Percentiles rank a stretch among this genome's conserved stretches.
These are phyloP conservation scores for Indicator maculatus DNA, from an alignment of 2,113 vertebrate genomes.

Conservation along the genomic window DNA sequence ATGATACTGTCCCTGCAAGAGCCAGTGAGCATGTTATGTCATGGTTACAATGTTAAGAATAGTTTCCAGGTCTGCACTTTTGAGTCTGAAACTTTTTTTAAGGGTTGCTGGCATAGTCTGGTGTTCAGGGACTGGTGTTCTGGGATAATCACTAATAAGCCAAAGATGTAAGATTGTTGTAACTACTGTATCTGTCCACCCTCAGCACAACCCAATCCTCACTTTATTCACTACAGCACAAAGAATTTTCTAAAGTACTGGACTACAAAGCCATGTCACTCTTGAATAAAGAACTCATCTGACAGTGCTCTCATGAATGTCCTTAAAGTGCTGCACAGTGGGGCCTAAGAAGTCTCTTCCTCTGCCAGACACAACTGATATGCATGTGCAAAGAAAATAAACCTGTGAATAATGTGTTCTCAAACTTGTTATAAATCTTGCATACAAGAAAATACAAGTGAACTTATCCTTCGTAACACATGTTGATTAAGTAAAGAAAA, in stretches of 20 bases:
- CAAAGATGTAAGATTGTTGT: not conserved
- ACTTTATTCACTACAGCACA: not conserved
- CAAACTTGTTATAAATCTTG: not conserved
- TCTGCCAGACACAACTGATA: not conserved
- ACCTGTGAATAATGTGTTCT: not conserved
- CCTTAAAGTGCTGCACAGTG: not conserved
- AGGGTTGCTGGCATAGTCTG: not conserved
- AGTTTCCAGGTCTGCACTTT: not conserved
- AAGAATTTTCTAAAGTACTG: not conserved
- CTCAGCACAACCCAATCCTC: not conserved
- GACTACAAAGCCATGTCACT: not conserved
- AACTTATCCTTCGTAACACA: not conserved
- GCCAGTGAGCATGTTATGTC: not conserved
- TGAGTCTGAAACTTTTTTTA: not conserved
- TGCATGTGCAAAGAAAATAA: not conserved
- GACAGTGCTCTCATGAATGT: not conserved
- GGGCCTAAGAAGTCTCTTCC: not conserved
- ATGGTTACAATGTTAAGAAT: not conserved
- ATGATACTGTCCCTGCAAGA: not conserved
- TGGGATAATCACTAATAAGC: not conserved
- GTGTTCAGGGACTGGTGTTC: not conserved
- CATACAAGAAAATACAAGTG: not conserved
- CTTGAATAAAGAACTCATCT: not conserved
- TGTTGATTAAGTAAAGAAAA: not conserved
- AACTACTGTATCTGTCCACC: not conserved